These are phyloP conservation scores for Delphinus delphis DNA, from an alignment of 2,113 vertebrate genomes.

Conservation along the genomic window DNA sequence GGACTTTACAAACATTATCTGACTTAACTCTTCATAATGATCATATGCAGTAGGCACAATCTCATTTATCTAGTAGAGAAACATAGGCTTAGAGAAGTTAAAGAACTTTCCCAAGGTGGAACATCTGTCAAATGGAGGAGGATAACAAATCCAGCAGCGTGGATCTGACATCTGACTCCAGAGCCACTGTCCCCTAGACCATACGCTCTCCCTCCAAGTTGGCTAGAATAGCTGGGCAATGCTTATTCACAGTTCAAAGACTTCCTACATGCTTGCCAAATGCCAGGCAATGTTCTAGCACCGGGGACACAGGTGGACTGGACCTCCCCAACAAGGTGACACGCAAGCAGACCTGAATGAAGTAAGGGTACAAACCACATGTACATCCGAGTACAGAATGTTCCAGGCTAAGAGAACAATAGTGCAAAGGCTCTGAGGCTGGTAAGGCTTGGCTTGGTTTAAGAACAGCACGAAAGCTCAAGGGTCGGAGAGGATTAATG, in stretches of 20 bases:
- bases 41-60: not conserved
- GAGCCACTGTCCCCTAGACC: not conserved
- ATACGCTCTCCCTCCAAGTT: not conserved
- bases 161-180: not conserved
- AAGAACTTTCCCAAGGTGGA: not conserved
- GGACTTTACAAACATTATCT: not conserved
- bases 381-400: not conserved
- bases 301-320: not conserved
- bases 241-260: not conserved
- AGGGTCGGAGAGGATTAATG: not conserved
- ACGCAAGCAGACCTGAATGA: not conserved
- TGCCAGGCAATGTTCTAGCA: not conserved
- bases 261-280: not conserved
- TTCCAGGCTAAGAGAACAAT: slow-evolving; percentile 1
- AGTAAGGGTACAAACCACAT: not conserved
- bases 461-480: not conserved
- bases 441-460: not conserved
- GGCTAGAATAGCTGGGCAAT: not conserved
- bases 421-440: not conserved
- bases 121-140: not conserved
- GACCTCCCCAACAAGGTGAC: not conserved
- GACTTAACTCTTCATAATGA: not conserved
- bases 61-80: not conserved
- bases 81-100: not conserved
- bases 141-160: not conserved